A percentile compares a stretch with the other conserved stretches of the same genome.
Evolutionary conservation across 2,888 invertebrate genomes (phyloP).

Genomic region (Tinea pellionella): DNA sequence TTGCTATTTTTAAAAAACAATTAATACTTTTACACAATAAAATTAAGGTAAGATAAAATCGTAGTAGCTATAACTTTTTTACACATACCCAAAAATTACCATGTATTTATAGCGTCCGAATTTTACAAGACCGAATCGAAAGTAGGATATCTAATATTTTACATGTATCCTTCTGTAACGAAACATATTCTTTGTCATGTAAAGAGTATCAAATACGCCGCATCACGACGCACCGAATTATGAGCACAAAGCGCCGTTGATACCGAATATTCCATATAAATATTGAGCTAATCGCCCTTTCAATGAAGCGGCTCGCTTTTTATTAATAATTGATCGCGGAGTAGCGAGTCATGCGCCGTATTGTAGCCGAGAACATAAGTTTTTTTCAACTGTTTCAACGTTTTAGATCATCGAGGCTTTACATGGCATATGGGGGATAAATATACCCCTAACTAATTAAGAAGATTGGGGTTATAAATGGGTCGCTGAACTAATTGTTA

Average conservation of each 20-base stretch:
- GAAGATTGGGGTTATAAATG: neutral
- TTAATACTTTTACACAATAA: too few species aligned
- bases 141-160: too few species aligned
- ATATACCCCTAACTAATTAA: neutral
- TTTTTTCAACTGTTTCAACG: slow-evolving; percentile 40
- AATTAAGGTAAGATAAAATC: too few species aligned
- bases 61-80: too few species aligned
- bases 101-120: too few species aligned
- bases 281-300: slow-evolving; percentile 71
- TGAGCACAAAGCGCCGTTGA: slow-evolving; percentile 67
- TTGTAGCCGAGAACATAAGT: slow-evolving; percentile 49
- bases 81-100: too few species aligned
- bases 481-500: neutral
- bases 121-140: too few species aligned
- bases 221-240: slow-evolving; percentile 68
- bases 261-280: slow-evolving; percentile 71
- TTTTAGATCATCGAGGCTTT: slow-evolving; percentile 26
- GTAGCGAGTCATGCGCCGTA: slow-evolving; percentile 65
- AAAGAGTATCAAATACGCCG: slow-evolving; percentile 51
- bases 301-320: slow-evolving; percentile 69
- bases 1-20: too few species aligned
- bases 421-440: slow-evolving; percentile 37
- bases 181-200: slow-evolving; percentile 29
- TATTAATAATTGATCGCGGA: slow-evolving; percentile 68
- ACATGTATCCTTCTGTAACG: neutral